Conservation (phyloP, 2,797 vertebrate species). For the Manis javanica region DNA sequence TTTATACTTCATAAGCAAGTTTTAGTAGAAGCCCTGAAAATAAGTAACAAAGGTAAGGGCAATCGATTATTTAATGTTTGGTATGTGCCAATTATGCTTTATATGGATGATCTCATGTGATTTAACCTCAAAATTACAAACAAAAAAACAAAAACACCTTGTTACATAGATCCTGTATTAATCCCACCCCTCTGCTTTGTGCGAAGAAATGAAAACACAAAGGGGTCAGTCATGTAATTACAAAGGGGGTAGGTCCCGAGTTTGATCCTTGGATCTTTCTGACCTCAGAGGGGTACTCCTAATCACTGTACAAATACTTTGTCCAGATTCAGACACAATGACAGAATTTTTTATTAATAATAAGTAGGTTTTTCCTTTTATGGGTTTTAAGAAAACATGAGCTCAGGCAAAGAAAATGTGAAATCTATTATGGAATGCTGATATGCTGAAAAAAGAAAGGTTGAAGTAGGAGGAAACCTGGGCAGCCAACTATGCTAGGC, state of each 20-base stretch:
- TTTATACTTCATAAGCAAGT: background rate
- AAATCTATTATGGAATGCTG: background rate
- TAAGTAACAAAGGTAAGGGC: background rate
- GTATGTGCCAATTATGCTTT: background rate
- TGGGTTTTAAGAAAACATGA: background rate
- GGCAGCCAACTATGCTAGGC: accelerated
- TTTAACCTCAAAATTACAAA: background rate
- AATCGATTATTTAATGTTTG: background rate
- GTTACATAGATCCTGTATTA: background rate
- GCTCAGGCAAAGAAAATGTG: background rate
- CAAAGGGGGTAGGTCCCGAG: background rate
- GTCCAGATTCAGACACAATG: background rate
- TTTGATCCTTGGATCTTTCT: background rate
- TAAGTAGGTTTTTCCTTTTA: background rate
- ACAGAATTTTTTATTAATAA: background rate
- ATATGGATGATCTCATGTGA: background rate
- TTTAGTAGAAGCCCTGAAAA: background rate
- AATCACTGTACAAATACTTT: background rate
- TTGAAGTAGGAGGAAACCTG: background rate
- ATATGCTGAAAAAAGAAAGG: background rate
- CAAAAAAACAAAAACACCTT: background rate
- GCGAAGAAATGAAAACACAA: background rate
- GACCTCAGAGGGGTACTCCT: background rate
- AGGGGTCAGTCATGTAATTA: background rate
- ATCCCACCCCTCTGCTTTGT: background rate